Base-by-base conservation (phyloP, 2,888 invertebrate genomes). In the Ectemnius cavifrons region DNA sequence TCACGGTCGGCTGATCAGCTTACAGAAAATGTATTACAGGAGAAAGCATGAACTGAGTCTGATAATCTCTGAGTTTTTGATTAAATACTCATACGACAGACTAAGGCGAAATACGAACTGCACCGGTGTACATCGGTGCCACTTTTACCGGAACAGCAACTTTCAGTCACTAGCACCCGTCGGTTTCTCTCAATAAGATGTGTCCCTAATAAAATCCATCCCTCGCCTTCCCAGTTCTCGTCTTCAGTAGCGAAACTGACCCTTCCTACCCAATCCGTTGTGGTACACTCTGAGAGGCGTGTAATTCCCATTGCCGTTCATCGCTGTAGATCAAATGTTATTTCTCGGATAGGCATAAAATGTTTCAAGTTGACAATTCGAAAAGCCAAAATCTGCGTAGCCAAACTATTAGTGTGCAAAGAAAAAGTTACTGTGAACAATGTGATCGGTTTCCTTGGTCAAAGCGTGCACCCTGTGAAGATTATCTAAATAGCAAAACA, bases 241-340 rank as follows among this genome's bases (percentile, higher is more conserved):
- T 71, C 63, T 61, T 93, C 93, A 96, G 91, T 96, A 96, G 90
- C 96, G 94, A 92, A 96, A 96, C 89, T 96, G 95, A 75, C 95
- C 96, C 91, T 96, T 96, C 88, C 94, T 94, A 77, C 95, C 95
- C 86, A 95, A 93, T 86, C 95, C 95, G 87, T 96, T 96, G 91
- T 96, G 96, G 87, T 96, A 96, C 13, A 96, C 95, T 83, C 96
- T 92, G 88, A 96, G 93, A 0, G 96, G 96, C 16, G 96, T 95
- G 88, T 96, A 96, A 77, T 93, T 94, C 66, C 95, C 95, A 85
- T 94, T 95, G 27, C 92, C 91, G 87, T 94, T 94, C 90, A 94
- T 92, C 78, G 94, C 95, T 95, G 91, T 46, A 92, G 92, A 69
- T 76, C 79, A 85, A 83, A 79, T 77, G 62, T 58, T 68, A 69